phyloP scores from a whole-genome alignment of 1,140 invertebrate species.

The Asobara japonica region DNA sequence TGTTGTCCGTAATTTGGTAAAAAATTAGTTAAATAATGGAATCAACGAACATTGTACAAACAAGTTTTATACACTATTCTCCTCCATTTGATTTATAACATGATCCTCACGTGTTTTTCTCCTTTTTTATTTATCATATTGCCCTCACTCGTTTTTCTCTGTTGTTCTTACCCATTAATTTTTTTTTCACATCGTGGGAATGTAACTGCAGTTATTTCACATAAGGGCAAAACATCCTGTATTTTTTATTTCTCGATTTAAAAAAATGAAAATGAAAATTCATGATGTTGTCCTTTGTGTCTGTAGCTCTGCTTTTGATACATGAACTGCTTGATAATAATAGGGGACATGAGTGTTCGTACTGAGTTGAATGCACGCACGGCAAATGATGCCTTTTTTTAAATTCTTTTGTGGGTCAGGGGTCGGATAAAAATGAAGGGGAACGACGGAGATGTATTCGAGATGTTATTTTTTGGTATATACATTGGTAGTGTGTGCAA shows the following conservation, averaged over 20 bases:
- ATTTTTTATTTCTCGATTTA: not conserved
- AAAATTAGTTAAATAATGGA: too few relatives aligned
- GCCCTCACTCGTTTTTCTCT: not conserved
- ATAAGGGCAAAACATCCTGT: constrained; percentile 3
- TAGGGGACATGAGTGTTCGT: not conserved
- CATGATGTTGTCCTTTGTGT: not conserved
- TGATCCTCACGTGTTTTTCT: not conserved
- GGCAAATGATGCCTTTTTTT: not conserved
- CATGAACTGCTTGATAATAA: not conserved
- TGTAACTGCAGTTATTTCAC: not conserved
- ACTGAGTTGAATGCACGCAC: not conserved
- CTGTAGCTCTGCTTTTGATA: not conserved
- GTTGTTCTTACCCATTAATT: not conserved
- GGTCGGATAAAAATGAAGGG: not conserved
- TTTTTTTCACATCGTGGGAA: constrained; percentile 1
- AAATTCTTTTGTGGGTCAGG: not conserved
- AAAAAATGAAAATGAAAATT: constrained; percentile 2
- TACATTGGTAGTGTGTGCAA: not conserved
- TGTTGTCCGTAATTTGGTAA: too few relatives aligned
- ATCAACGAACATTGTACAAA: too few relatives aligned
- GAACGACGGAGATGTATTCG: not conserved
- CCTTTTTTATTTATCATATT: not conserved
- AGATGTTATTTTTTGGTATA: not conserved
- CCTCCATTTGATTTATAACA: too few relatives aligned
- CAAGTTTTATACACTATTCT: too few relatives aligned